These are phyloP conservation scores for Lacanobia oleracea DNA, from an alignment of 2,888 invertebrate species.

Conservation along the genomic window DNA sequence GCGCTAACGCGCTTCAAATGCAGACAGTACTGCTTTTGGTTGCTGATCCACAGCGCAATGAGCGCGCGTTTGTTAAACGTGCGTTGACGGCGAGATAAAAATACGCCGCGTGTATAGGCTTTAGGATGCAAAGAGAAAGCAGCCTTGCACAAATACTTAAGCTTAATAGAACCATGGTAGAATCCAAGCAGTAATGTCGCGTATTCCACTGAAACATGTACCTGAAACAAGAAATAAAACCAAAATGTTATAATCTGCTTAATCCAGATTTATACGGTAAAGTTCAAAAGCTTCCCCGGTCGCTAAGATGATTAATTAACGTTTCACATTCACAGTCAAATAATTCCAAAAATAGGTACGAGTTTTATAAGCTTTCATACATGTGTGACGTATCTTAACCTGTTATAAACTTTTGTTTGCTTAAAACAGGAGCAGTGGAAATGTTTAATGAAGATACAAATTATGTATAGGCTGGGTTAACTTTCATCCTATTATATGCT, in stretches of 20 bases:
- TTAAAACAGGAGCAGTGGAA: neutral
- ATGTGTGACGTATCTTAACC: neutral
- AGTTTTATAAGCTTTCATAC: neutral
- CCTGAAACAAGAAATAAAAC: constrained; percentile 52
- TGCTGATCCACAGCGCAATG: too few relatives aligned
- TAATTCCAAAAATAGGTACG: neutral
- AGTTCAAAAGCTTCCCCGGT: constrained; percentile 36
- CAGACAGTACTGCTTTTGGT: too few relatives aligned
- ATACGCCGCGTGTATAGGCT: too few relatives aligned
- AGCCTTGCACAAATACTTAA: neutral
- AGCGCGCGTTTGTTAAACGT: too few relatives aligned
- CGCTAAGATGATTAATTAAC: constrained; percentile 24
- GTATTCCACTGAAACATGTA: constrained; percentile 22
- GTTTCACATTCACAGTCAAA: constrained; percentile 1
- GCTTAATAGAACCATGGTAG: constrained; percentile 2
- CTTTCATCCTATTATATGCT: neutral
- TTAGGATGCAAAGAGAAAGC: neutral
- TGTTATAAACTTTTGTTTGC: neutral
- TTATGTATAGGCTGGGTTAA: neutral
- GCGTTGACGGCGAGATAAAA: too few relatives aligned
- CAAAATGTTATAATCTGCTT: constrained; percentile 17
- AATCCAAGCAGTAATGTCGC: neutral
- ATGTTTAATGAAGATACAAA: neutral
- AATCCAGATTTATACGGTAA: constrained; percentile 38
- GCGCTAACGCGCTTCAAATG: too few relatives aligned